phyloP scores from a whole-genome alignment of 2,797 vertebrate genomes.

The Menidia menidia region DNA sequence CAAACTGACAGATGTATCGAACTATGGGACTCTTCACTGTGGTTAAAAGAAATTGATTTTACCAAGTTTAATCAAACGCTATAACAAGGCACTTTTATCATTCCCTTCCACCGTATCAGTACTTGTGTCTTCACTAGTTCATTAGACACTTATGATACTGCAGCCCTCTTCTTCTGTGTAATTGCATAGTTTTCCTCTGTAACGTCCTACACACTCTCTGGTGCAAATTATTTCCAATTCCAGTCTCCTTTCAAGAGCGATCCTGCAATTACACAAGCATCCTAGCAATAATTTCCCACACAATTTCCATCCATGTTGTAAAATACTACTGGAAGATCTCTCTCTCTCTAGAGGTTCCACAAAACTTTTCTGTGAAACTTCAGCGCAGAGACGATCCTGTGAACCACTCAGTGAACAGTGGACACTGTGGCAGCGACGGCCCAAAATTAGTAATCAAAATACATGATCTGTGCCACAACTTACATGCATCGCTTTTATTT shows the following conservation, averaged over 20 bases:
- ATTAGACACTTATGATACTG: conserved; percentile 72
- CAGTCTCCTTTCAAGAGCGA: conserved; percentile 72
- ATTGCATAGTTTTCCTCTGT: conserved; percentile 76
- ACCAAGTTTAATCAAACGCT: conserved; percentile 73
- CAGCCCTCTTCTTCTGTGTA: conserved; percentile 74
- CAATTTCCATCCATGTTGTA: conserved; percentile 57
- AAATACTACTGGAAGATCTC: conserved; percentile 38
- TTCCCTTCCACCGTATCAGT: conserved; percentile 60
- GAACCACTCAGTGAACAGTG: not conserved
- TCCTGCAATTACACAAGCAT: conserved; percentile 78
- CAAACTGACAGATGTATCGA: conserved; percentile 65
- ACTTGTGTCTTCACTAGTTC: conserved; percentile 75
- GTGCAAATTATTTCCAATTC: conserved; percentile 78
- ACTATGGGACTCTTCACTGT: conserved; percentile 66
- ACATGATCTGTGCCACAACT: conserved; percentile 4
- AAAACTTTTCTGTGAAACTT: conserved; percentile 59
- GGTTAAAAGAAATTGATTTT: conserved; percentile 65
- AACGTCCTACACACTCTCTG: conserved; percentile 76
- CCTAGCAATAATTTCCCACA: conserved; percentile 52
- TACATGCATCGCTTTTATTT: not conserved
- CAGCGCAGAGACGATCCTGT: not conserved
- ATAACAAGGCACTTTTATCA: conserved; percentile 70
- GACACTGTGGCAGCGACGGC: not conserved
- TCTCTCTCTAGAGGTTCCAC: conserved; percentile 24
- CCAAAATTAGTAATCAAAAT: conserved; percentile 5